phyloP scores from a whole-genome alignment of 1,140 invertebrate genomes.

The Adelges cooleyi region DNA sequence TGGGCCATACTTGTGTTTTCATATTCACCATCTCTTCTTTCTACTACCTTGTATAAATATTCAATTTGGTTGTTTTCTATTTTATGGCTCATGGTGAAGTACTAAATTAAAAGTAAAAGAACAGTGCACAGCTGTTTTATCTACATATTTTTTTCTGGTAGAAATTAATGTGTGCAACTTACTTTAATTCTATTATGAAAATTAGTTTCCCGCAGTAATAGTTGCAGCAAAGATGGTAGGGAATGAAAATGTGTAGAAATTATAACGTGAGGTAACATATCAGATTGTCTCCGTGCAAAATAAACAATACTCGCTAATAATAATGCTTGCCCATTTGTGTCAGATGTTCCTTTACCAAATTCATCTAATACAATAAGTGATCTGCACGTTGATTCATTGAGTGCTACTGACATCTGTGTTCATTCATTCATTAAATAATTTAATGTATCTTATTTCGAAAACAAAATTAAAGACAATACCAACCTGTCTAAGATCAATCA shows the following conservation, averaged over 20 bases:
- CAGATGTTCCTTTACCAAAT: conserved; percentile 79
- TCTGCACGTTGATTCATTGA: conserved; percentile 41
- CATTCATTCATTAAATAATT: conserved; percentile 32
- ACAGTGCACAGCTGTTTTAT: no score
- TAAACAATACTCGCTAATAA: conserved; percentile 52
- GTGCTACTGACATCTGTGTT: conserved; percentile 41
- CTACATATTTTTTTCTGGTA: background rate
- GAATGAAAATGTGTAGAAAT: conserved; percentile 65
- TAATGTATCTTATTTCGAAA: conserved; percentile 1
- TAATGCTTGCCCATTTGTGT: conserved; percentile 59
- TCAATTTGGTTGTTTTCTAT: conserved; percentile 45
- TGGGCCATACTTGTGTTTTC: conserved; percentile 43
- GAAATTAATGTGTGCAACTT: background rate
- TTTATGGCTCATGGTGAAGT: conserved; percentile 47
- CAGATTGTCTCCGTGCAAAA: conserved; percentile 44
- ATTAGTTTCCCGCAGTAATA: conserved; percentile 33
- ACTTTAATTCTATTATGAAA: background rate
- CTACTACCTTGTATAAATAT: conserved; percentile 48
- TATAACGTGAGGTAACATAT: conserved; percentile 58
- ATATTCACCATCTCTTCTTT: conserved; percentile 37
- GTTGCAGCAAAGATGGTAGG: conserved; percentile 45
- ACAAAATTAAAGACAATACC: conserved; percentile 12
- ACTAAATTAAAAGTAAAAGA: conserved; percentile 30
- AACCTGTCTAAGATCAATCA: conserved; percentile 73
- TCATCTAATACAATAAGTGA: conserved; percentile 80